Percentiles rank a stretch among this genome's conserved stretches.
phyloP scores from a whole-genome alignment of 2,797 vertebrate species.

The Clarias fuscus region DNA sequence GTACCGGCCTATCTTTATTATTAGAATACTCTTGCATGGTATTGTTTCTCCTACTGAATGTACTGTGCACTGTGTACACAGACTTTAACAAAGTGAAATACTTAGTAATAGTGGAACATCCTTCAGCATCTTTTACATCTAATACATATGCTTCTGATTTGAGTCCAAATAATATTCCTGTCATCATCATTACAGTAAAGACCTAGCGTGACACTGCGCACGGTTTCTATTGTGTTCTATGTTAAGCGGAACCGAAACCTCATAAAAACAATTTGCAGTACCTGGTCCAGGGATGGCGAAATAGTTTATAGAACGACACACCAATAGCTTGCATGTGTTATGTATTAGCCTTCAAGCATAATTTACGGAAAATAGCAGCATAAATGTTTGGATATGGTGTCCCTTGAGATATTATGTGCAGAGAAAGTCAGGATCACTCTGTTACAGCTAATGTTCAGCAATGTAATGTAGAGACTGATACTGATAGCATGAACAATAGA shows the following conservation, averaged over 20 bases:
- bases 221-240: conserved; percentile 19
- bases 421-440: conserved; percentile 20
- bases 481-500: neutral
- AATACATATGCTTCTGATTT: neutral
- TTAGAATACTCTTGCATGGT: neutral
- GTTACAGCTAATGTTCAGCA: neutral
- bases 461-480: neutral
- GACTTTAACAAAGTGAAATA: conserved; percentile 32
- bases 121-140: neutral
- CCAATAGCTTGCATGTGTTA: conserved; percentile 39
- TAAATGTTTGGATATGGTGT: conserved; percentile 20
- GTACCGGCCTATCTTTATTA: neutral
- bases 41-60: neutral
- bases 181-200: conserved; percentile 18
- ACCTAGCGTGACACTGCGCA: neutral
- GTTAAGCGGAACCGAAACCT: conserved; percentile 16
- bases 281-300: conserved; percentile 3
- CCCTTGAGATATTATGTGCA: neutral
- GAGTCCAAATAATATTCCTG: neutral
- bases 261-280: conserved; percentile 8
- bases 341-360: conserved; percentile 15
- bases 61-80: neutral
- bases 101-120: conserved; percentile 23
- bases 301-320: conserved; percentile 25
- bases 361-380: conserved; percentile 15